phyloP scores from a whole-genome alignment of 2,797 vertebrate genomes.

The Gambusia yucatana region DNA sequence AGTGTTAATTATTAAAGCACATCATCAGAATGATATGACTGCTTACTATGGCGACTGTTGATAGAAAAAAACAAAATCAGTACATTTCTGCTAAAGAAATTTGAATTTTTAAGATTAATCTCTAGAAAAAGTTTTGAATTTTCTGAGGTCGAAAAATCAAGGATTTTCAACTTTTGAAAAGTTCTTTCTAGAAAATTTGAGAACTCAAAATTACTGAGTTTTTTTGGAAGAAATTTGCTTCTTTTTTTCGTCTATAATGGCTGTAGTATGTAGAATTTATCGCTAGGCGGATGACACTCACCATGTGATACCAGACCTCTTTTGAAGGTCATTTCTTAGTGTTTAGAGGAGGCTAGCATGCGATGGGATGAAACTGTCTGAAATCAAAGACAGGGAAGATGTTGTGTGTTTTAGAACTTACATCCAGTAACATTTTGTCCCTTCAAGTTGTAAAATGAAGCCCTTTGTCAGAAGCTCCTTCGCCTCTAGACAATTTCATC shows the following conservation, averaged over 20 bases:
- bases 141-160: too few species aligned
- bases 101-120: too few species aligned
- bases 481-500: neutral
- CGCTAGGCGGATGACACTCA: neutral
- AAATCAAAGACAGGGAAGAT: neutral
- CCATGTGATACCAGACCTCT: neutral
- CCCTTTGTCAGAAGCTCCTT: neutral
- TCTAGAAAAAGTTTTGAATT: too few species aligned
- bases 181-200: too few species aligned
- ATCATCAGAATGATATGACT: neutral
- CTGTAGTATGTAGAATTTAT: neutral
- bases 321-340: neutral
- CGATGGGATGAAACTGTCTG: neutral
- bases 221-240: too few species aligned
- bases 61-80: too few species aligned
- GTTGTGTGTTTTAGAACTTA: neutral
- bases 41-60: too few species aligned
- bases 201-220: too few species aligned
- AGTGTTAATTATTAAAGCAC: neutral
- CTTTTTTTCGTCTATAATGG: too few species aligned
- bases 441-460: neutral
- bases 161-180: too few species aligned
- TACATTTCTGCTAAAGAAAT: too few species aligned
- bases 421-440: neutral
- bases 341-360: neutral